phyloP scores from a whole-genome alignment of 2,797 vertebrate species.

The Aldrovandia affinis region DNA sequence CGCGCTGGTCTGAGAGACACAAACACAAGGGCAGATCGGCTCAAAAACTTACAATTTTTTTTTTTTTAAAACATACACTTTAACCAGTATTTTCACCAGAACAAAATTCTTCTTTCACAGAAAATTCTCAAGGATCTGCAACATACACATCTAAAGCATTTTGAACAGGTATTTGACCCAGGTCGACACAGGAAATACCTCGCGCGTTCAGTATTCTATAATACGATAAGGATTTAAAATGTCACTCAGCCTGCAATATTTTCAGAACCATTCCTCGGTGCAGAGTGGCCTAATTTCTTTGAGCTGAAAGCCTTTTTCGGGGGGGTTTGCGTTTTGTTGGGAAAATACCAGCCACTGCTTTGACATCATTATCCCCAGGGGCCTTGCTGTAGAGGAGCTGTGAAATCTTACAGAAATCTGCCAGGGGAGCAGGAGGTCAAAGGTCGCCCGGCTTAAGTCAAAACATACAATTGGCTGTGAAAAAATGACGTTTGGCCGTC shows the following conservation, averaged over 20 bases:
- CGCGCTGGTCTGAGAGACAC: constrained; percentile 61
- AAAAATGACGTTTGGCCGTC: not conserved
- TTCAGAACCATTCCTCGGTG: not conserved
- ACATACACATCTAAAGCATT: too few species aligned
- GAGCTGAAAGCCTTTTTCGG: not conserved
- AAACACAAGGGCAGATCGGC: not conserved
- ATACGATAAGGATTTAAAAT: not conserved
- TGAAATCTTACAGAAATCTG: constrained; percentile 40
- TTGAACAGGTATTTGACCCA: too few species aligned
- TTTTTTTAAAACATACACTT: too few species aligned
- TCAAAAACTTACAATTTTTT: too few species aligned
- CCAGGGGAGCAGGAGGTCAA: constrained; percentile 22
- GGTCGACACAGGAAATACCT: too few species aligned
- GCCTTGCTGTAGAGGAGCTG: constrained; percentile 28
- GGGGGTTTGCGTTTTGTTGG: constrained; percentile 21
- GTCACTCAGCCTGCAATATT: not conserved
- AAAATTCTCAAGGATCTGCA: too few species aligned
- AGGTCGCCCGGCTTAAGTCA: constrained; percentile 14
- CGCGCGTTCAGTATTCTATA: not conserved
- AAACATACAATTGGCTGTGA: constrained; percentile 11
- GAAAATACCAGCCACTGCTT: constrained; percentile 25
- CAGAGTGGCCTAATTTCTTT: not conserved
- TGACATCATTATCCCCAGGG: constrained; percentile 24
- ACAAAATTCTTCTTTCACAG: too few species aligned
- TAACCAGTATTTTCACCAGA: too few species aligned